Base-by-base conservation (phyloP, 2,113 vertebrate genomes). In the Microtus ochrogaster region DNA sequence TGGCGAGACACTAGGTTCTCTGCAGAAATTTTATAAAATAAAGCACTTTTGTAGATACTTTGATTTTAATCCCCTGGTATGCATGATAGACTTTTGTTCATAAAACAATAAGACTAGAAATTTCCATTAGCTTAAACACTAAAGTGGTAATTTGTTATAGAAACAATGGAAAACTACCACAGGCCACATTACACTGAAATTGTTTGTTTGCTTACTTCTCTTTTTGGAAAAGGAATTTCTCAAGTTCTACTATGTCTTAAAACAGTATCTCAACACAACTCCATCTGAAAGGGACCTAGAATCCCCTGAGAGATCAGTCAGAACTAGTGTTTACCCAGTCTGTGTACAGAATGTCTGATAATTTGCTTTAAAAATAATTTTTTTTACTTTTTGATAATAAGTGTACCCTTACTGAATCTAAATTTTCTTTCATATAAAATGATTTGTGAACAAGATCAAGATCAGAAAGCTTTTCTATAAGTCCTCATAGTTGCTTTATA, bases 361-460 rank as follows among this genome's bases (percentile, higher is more conserved):
- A 47, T 65, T 61, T 76, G 24, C 33, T 91, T 63, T 90, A 44
- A 77, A 70, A 63, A 41, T 49, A 72, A 66, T 61, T 89, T 49
- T 28, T 49, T 28, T 73, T 47, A 13, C 44, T 84, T n/a, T 58
- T 24, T 82, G 4, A 58, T 33, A 85, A 24, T 33, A 85, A 24
- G 41, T 79, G 65, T 55, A 90, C 30, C 6, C 21, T 79, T 58
- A 76, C 3, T 66, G 52, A 76, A 81, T 90, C 36, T 77, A 83
- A 72, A 70, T 89, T 65, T 93, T 96, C 41, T 93, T 19, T 36
- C 73, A 19, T 78, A 0, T 88, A 78, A 77, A 94, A 58, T 88
- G 49, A 94, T 74, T 81, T 63, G 21, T 78, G 14, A 8, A 28
- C 33, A 68, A 52, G 19, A 85, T 82, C 21, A 47, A 24, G 7